These are phyloP conservation scores for Guaruba guarouba DNA, from an alignment of 2,113 vertebrate genomes.

Conservation along the genomic window DNA sequence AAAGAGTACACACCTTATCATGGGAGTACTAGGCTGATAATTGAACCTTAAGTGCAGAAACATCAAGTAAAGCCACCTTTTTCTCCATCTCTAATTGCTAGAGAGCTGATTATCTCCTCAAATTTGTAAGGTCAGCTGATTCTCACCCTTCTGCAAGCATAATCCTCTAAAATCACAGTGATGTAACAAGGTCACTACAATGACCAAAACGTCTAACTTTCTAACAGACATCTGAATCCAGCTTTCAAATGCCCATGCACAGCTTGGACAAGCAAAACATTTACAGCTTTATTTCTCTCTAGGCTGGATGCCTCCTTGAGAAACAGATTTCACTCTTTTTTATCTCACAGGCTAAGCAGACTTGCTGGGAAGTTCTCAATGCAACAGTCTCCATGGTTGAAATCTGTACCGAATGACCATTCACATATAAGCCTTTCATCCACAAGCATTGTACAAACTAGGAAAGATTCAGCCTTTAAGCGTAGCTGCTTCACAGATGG, in stretches of 20 bases:
- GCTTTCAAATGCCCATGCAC: background rate
- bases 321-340: background rate
- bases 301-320: background rate
- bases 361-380: background rate
- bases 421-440: background rate
- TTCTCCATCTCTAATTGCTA: background rate
- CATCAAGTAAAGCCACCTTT: background rate
- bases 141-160: background rate
- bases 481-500: background rate
- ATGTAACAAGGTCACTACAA: background rate
- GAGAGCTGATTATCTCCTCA: background rate
- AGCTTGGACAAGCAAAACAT: background rate
- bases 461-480: background rate
- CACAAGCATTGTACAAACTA: background rate
- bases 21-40: background rate
- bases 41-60: background rate
- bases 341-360: background rate
- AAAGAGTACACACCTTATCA: background rate
- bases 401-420: background rate
- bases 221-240: background rate
- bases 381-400: background rate
- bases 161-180: background rate
- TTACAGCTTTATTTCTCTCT: background rate
- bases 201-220: background rate
- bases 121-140: background rate